Evolutionary conservation across 2,888 invertebrate species (phyloP), one percentile per base, ranked within the genome.

Genomic region (Amiota mariae): DNA sequence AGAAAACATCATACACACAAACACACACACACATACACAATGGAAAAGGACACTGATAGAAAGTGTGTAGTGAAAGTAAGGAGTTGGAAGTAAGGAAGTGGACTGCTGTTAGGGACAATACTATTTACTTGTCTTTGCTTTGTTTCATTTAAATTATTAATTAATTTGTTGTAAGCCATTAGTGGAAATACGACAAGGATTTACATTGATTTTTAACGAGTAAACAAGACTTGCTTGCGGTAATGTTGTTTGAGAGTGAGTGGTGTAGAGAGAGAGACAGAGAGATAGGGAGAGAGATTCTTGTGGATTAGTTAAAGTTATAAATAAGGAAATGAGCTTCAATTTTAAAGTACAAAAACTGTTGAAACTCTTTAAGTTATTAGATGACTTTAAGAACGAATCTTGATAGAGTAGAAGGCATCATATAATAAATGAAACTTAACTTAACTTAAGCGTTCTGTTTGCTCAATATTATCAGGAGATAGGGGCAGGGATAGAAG

Each of bases 91-190:
- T 36, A 6, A 36, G 36, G 6, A 36, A 6, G 36, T 36, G 36
- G 36, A 36, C 8, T 36, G 36, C 36, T 36, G 36, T 36, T 36
- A 36, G 36, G 36, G 36, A 6, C 36, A 36, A 36, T 36, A 36
- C 36, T 36, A 36, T 6, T 36, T 36, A 6, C 36, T 6, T 36
- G 36, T 6, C 36, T 36, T 36, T 36, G 36, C 36, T 66, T 47
- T 78, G 75, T 77, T 85, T 78, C 77, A 82, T 82, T 80, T 80
- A 78, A 85, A 85, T 84, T 81, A 78, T 72, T 78, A 80, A 80
- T 78, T 78, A 76, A 79, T 80, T 84, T 77, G 72, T 75, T 56
- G 70, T 73, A 24, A 18, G 66, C 75, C 70, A 77, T 72, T 71
- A 63, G 36, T 36, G 36, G 48, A 10, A 47, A 49, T 8, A 18